Conservation (phyloP, 1,140 invertebrate genomes). For the Chrysomallon squamiferum region DNA sequence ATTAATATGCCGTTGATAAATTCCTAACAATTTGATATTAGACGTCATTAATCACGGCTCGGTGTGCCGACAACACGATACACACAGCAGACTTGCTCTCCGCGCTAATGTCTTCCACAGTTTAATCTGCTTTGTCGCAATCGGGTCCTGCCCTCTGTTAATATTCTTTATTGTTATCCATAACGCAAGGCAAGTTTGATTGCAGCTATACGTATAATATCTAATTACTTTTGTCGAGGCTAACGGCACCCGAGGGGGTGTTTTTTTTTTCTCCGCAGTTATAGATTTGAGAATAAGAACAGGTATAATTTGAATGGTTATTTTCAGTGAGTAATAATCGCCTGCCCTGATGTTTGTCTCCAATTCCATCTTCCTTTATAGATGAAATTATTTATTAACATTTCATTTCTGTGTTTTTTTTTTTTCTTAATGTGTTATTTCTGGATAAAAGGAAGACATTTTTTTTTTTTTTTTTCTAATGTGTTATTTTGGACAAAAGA, state of each 20-base stretch:
- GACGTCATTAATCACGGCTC: slow-evolving; percentile 5
- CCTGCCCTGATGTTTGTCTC: too few relatives aligned
- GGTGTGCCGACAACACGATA: neutral
- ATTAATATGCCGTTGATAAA: slow-evolving; percentile 5
- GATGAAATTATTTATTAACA: too few relatives aligned
- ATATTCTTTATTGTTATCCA: slow-evolving; percentile 2
- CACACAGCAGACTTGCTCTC: neutral
- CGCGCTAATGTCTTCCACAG: neutral
- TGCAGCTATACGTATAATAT: neutral
- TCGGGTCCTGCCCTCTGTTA: neutral
- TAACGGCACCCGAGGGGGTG: neutral
- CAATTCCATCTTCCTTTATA: too few relatives aligned
- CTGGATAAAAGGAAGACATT: too few relatives aligned
- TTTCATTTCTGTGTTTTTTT: too few relatives aligned
- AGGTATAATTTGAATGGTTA: slow-evolving; percentile 1
- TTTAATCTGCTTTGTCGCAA: neutral
- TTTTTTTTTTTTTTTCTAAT: too few relatives aligned
- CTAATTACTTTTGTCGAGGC: neutral
- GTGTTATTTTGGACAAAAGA: too few relatives aligned
- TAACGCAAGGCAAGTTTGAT: neutral
- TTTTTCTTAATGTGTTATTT: too few relatives aligned
- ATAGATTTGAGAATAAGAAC: neutral
- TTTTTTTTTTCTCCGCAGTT: neutral
- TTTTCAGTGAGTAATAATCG: too few relatives aligned
- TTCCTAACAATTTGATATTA: slow-evolving; percentile 6